Conservation (phyloP, 2,797 vertebrate species). For the Anguilla marmorata region DNA sequence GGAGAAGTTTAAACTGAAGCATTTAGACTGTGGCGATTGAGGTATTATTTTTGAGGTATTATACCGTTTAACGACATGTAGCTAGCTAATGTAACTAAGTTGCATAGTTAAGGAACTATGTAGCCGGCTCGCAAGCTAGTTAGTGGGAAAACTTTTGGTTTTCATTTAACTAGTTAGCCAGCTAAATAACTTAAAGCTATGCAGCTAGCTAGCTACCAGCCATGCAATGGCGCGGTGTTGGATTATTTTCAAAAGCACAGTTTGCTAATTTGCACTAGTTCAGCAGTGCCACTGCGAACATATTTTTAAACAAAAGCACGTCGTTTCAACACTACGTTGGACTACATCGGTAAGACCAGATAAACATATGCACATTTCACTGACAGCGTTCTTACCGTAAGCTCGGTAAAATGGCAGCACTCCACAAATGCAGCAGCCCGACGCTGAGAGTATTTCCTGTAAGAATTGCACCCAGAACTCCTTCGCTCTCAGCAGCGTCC, state of each 20-base stretch:
- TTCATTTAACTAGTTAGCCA: neutral
- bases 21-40: neutral
- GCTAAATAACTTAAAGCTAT: neutral
- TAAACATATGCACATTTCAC: conserved; percentile 28
- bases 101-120: neutral
- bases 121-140: neutral
- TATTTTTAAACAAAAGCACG: conserved; percentile 4
- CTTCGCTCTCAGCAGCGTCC: conserved; percentile 30
- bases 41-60: neutral
- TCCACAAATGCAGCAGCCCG: conserved; percentile 58
- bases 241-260: neutral
- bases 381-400: conserved; percentile 76
- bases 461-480: conserved; percentile 52
- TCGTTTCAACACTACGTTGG: conserved; percentile 24
- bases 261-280: neutral
- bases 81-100: neutral
- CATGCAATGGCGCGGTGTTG: neutral
- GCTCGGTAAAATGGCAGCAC: conserved; percentile 78
- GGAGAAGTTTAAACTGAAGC: neutral
- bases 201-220: neutral
- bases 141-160: neutral
- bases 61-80: neutral
- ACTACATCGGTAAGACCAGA: conserved; percentile 38
- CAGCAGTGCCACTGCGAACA: neutral
- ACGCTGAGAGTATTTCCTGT: conserved; percentile 65